These are phyloP conservation scores for Aldabrachelys gigantea DNA, from an alignment of 2,113 vertebrate species.

Conservation along the genomic window DNA sequence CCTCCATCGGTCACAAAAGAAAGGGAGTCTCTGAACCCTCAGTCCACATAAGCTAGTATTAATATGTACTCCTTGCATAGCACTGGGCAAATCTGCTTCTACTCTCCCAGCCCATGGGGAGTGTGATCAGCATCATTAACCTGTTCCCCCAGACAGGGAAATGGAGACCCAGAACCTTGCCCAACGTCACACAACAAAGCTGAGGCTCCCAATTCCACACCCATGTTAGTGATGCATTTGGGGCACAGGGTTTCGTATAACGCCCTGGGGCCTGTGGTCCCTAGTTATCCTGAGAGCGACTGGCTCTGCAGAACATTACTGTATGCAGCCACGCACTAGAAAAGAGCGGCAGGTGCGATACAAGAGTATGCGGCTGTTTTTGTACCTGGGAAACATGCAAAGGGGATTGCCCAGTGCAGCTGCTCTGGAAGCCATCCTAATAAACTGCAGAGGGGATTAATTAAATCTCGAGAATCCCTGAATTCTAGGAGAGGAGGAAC, in stretches of 20 bases:
- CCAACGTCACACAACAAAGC: background rate
- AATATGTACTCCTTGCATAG: background rate
- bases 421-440: background rate
- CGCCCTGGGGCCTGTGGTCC: background rate
- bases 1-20: background rate
- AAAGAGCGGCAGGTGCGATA: background rate
- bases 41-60: background rate
- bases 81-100: background rate
- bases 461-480: background rate
- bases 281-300: background rate
- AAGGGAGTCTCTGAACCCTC: background rate
- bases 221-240: background rate
- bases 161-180: background rate
- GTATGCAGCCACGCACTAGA: background rate
- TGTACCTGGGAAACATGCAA: background rate
- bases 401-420: background rate
- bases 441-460: background rate
- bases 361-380: rapidly evolving
- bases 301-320: background rate
- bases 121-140: background rate
- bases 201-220: background rate
- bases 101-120: background rate
- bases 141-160: background rate
- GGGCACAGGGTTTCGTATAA: background rate
- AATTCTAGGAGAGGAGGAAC: background rate